A percentile compares a stretch with the other conserved stretches of the same genome.
phyloP scores from a whole-genome alignment of 1,140 invertebrate species.

The Bemisia tabaci region DNA sequence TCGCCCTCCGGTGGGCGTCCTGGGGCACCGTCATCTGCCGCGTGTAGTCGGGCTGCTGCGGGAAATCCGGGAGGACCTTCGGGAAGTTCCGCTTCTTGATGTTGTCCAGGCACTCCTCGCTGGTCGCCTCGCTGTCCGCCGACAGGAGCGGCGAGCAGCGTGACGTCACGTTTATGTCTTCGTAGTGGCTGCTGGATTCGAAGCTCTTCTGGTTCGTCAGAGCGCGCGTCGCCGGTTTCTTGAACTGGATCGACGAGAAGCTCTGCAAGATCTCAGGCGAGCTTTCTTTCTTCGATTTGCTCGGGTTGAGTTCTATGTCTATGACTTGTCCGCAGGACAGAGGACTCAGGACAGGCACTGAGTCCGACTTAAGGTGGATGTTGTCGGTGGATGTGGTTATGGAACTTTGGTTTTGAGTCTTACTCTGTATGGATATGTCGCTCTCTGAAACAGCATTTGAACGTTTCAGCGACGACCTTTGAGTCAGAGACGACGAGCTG shows the following conservation, averaged over 20 bases:
- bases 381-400: conserved; percentile 11
- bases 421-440: conserved; percentile 7
- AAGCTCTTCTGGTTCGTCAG: conserved; percentile 28
- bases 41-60: conserved; percentile 26
- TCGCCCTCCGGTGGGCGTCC: conserved; percentile 19
- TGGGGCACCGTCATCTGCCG: background rate
- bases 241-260: background rate
- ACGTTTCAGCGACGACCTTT: conserved; percentile 15
- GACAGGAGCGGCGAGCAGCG: conserved; percentile 23
- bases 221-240: background rate
- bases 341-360: background rate
- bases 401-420: background rate
- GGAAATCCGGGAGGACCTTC: conserved; percentile 63
- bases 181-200: conserved; percentile 20
- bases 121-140: conserved; percentile 31
- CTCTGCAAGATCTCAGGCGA: background rate
- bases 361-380: conserved; percentile 7
- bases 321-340: background rate
- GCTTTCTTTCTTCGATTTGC: background rate
- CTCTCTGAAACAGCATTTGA: conserved; percentile 16
- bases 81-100: conserved; percentile 64
- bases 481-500: conserved; percentile 3
- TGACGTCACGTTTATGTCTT: conserved; percentile 59
- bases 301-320: background rate
- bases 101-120: conserved; percentile 51